Evolutionary conservation across 2,797 vertebrate genomes (phyloP), one percentile per base, ranked within the genome.

Genomic region (Anguilla pacifica): DNA sequence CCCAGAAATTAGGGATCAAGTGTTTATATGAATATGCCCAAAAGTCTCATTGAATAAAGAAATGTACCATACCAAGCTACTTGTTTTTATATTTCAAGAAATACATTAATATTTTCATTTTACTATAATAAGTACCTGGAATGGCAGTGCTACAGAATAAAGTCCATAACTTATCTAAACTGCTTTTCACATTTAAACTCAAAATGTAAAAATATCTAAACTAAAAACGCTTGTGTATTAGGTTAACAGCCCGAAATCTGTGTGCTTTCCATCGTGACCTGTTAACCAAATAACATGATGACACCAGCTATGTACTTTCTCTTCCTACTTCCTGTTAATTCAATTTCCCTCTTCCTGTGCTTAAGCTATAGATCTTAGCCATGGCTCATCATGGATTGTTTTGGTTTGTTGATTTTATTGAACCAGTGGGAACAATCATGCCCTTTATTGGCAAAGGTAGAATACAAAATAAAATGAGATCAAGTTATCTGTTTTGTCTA

Each of bases 391-490:
- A 22, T 46, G 39, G 10, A 79, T 19, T 43, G 5, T 46, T 79
- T 39, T 7, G 13, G 13, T 43, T 79, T 17, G 39, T 22, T 79
- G 35, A 5, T 19, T 79, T 39, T 43, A 19, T 79, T 79, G 70
- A 35, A 72, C 28, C 0, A n/a, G 35, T 72, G 17, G 28, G 15
- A 46, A 79, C 74, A 46, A 79, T 46, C 31, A 19, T 77, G 72
- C 35, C 72, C 39, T 46, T 74, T 31, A 74, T n/a, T 67, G 35
- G 31, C 70, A 74, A 43, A 79, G 15, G 74, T 31, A 13, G 70
- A 74, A 31, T 72, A 81, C n/a, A 81, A 43, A 79, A 39, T 81
- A 81, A 77, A 39, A 39, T 77, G 31, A 15, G 72, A 77, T 39
- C 13, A 15, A 25, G 31, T 39, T 39, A 39, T 15, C 3, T 77